Evolutionary conservation across 1,140 invertebrate genomes (phyloP).

Genomic region (Nomia melanderi): DNA sequence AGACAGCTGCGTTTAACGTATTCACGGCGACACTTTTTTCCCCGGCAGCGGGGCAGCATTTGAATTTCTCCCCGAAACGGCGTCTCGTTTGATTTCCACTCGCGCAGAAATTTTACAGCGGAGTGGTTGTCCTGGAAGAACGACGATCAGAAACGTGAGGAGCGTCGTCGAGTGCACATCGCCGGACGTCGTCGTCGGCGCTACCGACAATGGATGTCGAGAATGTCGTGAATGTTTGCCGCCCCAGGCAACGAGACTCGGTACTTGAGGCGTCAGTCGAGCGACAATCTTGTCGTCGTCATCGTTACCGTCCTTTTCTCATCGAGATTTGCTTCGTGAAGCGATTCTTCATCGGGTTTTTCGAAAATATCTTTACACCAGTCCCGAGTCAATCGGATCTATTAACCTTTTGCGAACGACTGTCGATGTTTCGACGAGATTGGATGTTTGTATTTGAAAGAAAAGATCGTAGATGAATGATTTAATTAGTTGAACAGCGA

Average conservation of each 20-base stretch:
- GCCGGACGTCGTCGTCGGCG: slow-evolving; percentile 35
- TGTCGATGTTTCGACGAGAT: no score
- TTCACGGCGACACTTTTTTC: background rate
- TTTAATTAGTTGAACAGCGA: no score
- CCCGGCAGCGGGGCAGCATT: background rate
- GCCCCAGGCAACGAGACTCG: slow-evolving; percentile 46
- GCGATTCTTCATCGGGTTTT: slow-evolving; percentile 32
- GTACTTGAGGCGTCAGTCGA: slow-evolving; percentile 50
- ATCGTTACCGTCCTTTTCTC: slow-evolving; percentile 21
- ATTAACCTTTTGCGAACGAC: no score
- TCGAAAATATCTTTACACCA: background rate
- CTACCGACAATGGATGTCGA: slow-evolving; percentile 45
- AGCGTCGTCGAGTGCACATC: slow-evolving; percentile 42
- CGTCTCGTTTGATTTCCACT: slow-evolving; percentile 35
- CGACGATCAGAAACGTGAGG: slow-evolving; percentile 36
- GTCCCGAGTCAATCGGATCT: background rate
- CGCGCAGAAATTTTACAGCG: slow-evolving; percentile 43
- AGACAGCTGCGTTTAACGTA: background rate
- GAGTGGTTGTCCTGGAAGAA: slow-evolving; percentile 31
- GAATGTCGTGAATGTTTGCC: slow-evolving; percentile 51
- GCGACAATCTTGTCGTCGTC: slow-evolving; percentile 50
- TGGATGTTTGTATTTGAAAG: no score
- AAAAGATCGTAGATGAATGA: no score
- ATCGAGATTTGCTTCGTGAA: slow-evolving; percentile 32
- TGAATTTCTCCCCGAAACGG: slow-evolving; percentile 41